These are phyloP conservation scores for Struthio camelus DNA, from an alignment of 2,113 vertebrate genomes.

Conservation along the genomic window DNA sequence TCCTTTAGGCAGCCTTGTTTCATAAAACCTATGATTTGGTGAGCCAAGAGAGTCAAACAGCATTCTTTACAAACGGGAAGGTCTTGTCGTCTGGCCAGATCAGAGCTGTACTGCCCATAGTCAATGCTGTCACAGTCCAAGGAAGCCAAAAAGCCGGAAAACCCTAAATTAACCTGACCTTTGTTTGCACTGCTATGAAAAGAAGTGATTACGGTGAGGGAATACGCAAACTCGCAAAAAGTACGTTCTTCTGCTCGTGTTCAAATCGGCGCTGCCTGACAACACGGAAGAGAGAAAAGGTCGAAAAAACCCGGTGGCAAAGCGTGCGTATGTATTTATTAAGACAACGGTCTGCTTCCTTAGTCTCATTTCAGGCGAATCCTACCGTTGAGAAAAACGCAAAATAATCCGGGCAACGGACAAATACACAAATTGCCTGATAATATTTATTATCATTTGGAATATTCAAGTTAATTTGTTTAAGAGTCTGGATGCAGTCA, in stretches of 20 bases:
- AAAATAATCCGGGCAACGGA: not conserved
- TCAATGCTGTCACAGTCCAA: not conserved
- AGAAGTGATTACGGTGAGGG: not conserved
- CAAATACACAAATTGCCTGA: not conserved
- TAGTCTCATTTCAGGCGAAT: not conserved
- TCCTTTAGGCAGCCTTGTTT: not conserved
- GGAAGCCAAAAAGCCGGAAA: not conserved
- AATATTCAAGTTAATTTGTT: not conserved
- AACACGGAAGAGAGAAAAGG: not conserved
- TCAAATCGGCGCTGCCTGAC: not conserved
- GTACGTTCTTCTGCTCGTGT: not conserved
- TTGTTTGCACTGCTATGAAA: not conserved
- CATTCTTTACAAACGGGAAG: not conserved
- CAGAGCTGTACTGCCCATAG: not conserved
- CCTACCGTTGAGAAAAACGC: not conserved
- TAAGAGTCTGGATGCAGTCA: not conserved
- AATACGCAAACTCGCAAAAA: not conserved
- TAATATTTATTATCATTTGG: not conserved
- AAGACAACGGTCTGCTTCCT: not conserved
- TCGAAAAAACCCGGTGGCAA: not conserved
- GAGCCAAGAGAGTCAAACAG: not conserved
- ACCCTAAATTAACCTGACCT: not conserved
- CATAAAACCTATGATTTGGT: not conserved
- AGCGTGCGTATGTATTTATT: not conserved
- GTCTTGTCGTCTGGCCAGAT: not conserved